Evolutionary conservation across 2,797 vertebrate species (phyloP).

Genomic region (Oreochromis grahami): DNA sequence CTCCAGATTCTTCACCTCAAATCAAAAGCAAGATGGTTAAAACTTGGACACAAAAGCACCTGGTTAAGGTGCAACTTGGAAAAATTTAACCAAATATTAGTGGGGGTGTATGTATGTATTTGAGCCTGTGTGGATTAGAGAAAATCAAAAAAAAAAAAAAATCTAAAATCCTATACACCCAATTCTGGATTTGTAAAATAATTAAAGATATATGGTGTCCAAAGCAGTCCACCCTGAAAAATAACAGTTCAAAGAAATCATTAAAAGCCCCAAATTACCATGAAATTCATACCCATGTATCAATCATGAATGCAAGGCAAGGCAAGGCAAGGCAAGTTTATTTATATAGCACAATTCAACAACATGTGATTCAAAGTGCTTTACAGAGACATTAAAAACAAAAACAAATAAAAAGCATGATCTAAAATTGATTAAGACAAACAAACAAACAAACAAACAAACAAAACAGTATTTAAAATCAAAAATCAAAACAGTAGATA

Average conservation of each 20-base stretch:
- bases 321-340: too few relatives aligned
- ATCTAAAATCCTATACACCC: not conserved
- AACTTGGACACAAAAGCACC: not conserved
- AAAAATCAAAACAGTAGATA: too few relatives aligned
- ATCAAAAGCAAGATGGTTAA: not conserved
- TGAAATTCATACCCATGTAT: not conserved
- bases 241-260: not conserved
- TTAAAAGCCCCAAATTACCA: not conserved
- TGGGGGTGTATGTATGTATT: not conserved
- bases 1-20: not conserved
- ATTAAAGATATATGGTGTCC: not conserved
- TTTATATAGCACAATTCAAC: too few relatives aligned
- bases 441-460: too few relatives aligned
- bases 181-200: not conserved
- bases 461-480: too few relatives aligned
- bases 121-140: not conserved
- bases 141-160: not conserved
- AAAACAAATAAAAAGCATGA: too few relatives aligned
- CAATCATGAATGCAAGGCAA: not conserved
- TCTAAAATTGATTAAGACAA: too few relatives aligned
- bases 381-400: too few relatives aligned
- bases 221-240: not conserved
- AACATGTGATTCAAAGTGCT: too few relatives aligned
- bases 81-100: not conserved
- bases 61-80: not conserved